A percentile compares a stretch with the other conserved stretches of the same genome.
Conservation (phyloP, 1,140 invertebrate genomes). For the Himalopsyche phryganea region DNA sequence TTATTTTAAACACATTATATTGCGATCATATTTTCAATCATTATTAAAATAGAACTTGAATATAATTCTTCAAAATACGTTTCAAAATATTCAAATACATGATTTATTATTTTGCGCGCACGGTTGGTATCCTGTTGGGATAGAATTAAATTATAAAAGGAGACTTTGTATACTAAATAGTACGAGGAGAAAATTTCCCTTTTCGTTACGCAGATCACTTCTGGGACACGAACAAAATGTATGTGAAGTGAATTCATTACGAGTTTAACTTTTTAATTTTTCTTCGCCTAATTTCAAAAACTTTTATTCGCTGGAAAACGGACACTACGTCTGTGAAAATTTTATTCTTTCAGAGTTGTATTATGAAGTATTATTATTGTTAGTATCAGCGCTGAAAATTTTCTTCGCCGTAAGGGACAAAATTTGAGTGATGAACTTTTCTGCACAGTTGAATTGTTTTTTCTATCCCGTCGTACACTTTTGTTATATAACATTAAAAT, state of each 20-base stretch:
- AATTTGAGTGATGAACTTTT: no score
- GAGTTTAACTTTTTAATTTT: background rate
- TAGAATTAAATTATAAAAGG: slow-evolving; percentile 3
- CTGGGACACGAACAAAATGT: slow-evolving; percentile 1
- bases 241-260: slow-evolving; percentile 1
- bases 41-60: no score
- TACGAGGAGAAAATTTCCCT: background rate
- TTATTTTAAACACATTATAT: no score
- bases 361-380: background rate
- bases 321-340: background rate
- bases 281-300: background rate
- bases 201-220: background rate
- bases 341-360: background rate
- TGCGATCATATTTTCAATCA: no score
- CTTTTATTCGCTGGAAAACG: background rate
- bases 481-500: no score
- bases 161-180: background rate
- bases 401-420: no score
- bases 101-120: background rate
- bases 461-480: no score
- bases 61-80: background rate
- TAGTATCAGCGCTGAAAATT: no score
- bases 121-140: background rate
- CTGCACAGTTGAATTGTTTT: no score
- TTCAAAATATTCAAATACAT: background rate